Evolutionary conservation across 2,797 vertebrate genomes (phyloP).

Genomic region (Myotis pilosus): DNA sequence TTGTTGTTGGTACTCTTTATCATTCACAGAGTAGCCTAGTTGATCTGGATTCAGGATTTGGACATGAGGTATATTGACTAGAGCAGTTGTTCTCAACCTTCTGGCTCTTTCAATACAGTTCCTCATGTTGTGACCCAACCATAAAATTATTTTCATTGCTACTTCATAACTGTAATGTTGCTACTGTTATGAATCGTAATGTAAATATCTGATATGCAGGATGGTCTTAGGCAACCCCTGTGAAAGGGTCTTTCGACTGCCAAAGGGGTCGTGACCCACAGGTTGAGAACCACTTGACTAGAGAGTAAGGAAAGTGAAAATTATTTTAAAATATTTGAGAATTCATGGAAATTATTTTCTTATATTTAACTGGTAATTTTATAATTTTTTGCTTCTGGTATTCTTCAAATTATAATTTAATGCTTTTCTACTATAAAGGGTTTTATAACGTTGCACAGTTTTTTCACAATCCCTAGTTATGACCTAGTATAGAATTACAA

Average conservation of each 20-base stretch:
- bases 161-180: no score
- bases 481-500: not conserved
- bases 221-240: no score
- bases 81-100: not conserved
- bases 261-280: no score
- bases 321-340: not conserved
- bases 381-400: not conserved
- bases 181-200: no score
- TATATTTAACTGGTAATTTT: not conserved
- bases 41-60: not conserved
- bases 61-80: not conserved
- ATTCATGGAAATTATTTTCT: slow-evolving; percentile 17
- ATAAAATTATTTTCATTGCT: no score
- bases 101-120: no score
- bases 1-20: not conserved
- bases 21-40: not conserved
- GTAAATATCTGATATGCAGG: no score
- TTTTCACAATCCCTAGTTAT: not conserved
- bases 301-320: slow-evolving; percentile 12
- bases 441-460: not conserved
- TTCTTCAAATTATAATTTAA: slow-evolving; percentile 15
- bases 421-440: not conserved
- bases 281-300: not conserved
- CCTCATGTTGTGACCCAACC: no score
- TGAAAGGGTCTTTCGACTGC: no score